Conservation (phyloP, 2,888 invertebrate genomes). For the Anthoptus insignis region DNA sequence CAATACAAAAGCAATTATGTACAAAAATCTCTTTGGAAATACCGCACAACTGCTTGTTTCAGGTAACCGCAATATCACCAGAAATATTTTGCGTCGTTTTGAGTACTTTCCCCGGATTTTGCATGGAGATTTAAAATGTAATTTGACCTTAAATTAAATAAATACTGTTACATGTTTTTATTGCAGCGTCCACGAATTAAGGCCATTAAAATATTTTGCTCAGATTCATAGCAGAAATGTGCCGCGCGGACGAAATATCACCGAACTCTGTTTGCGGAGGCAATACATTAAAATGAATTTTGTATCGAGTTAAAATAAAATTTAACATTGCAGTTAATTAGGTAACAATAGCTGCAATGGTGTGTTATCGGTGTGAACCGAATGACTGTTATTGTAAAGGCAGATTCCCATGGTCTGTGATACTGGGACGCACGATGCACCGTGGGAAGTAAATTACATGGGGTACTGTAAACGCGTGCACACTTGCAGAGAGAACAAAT, state of each 20-base stretch:
- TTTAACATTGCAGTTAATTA: slow-evolving; percentile 28
- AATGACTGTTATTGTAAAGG: slow-evolving; percentile 19
- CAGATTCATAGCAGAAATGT: slow-evolving; percentile 43
- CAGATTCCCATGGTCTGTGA: no score
- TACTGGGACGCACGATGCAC: no score
- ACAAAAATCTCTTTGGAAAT: slow-evolving; percentile 71
- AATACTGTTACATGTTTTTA: slow-evolving; percentile 53
- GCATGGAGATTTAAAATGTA: slow-evolving; percentile 60
- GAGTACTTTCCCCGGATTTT: slow-evolving; percentile 63
- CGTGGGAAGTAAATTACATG: no score
- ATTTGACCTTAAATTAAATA: slow-evolving; percentile 60
- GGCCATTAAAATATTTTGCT: slow-evolving; percentile 54
- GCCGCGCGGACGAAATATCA: slow-evolving; percentile 36
- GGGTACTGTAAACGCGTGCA: no score
- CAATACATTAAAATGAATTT: slow-evolving; percentile 24
- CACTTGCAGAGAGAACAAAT: no score
- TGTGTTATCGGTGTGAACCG: neutral
- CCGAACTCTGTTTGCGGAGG: slow-evolving; percentile 43
- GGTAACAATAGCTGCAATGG: slow-evolving; percentile 18
- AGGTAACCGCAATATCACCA: slow-evolving; percentile 74
- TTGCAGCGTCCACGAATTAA: slow-evolving; percentile 54
- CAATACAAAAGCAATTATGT: slow-evolving; percentile 68
- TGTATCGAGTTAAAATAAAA: slow-evolving; percentile 29
- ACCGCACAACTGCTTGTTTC: slow-evolving; percentile 69
- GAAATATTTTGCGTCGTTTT: slow-evolving; percentile 73